Conservation (phyloP, 92 coral and sea anemone genomes). For the Epizoanthus rinbou region DNA sequence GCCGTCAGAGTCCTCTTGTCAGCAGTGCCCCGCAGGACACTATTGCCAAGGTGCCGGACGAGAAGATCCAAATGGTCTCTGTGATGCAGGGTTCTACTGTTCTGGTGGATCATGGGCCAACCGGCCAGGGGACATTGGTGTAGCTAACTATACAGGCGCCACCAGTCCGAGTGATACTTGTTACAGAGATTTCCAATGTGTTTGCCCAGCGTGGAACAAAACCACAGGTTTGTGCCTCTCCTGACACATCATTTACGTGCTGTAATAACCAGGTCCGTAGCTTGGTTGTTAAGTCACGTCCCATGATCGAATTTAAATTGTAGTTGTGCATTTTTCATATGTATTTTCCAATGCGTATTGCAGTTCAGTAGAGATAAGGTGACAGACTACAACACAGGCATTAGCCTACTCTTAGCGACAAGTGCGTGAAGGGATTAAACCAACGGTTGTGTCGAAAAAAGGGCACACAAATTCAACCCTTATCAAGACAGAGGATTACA, state of each 20-base stretch:
- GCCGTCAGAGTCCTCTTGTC: slow-evolving; percentile 73
- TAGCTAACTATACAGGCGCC: slow-evolving; percentile 66
- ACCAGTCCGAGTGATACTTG: slow-evolving; percentile 90
- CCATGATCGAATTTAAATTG: too few species aligned
- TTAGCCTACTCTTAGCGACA: too few species aligned
- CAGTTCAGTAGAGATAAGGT: too few species aligned
- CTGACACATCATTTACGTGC: background rate
- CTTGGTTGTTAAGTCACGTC: too few species aligned
- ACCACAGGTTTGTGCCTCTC: slow-evolving; percentile 82
- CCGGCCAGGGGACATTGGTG: slow-evolving; percentile 92
- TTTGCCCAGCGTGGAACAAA: slow-evolving; percentile 96
- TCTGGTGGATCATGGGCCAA: slow-evolving; percentile 86
- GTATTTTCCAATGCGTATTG: too few species aligned
- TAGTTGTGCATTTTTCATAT: too few species aligned
- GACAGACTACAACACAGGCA: too few species aligned
- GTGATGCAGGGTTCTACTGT: slow-evolving; percentile 94
- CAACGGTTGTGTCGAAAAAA: too few species aligned
- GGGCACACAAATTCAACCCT: too few species aligned
- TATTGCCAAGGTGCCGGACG: slow-evolving; percentile 93
- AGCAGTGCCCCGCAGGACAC: slow-evolving; percentile 87
- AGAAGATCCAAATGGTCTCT: slow-evolving; percentile 79
- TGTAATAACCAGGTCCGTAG: too few species aligned
- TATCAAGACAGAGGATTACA: too few species aligned
- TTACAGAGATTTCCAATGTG: slow-evolving; percentile 85
- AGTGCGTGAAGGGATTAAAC: too few species aligned